These are phyloP conservation scores for Rapana venosa DNA, from an alignment of 2,888 invertebrate species.

Conservation along the genomic window DNA sequence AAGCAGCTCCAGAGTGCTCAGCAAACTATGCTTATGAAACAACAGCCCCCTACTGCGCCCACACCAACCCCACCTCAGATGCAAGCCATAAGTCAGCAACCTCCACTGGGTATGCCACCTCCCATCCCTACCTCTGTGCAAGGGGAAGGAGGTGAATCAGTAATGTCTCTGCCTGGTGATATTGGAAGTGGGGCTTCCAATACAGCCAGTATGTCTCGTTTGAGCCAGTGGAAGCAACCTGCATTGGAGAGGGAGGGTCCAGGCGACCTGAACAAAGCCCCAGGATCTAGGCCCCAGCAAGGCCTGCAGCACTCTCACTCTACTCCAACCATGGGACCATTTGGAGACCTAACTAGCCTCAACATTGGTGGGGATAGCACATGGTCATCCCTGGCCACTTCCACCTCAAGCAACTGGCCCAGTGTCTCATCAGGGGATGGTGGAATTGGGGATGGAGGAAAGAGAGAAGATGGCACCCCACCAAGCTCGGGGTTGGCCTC, in stretches of 20 bases:
- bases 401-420: conserved; percentile 68
- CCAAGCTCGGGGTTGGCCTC: conserved; percentile 40
- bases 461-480: conserved; percentile 40
- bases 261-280: conserved; percentile 67
- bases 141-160: conserved; percentile 51
- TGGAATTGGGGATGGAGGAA: conserved; percentile 32
- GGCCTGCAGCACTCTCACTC: conserved; percentile 79
- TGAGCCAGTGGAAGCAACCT: conserved; percentile 91
- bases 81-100: conserved; percentile 44
- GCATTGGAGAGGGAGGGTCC: conserved; percentile 71
- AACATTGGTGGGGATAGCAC: conserved; percentile 66
- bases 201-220: conserved; percentile 49
- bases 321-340: conserved; percentile 82
- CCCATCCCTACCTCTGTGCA: conserved; percentile 44
- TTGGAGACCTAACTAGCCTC: conserved; percentile 63
- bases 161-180: conserved; percentile 56
- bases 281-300: conserved; percentile 63
- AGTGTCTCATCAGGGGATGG: conserved; percentile 26
- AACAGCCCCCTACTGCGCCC: conserved; percentile 77
- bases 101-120: conserved; percentile 37
- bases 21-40: conserved; percentile 80
- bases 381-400: conserved; percentile 66
- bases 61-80: conserved; percentile 44
- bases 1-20: conserved; percentile 88
- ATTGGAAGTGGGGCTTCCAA: background rate